Conservation (phyloP, 2,113 vertebrate genomes). For the Colius striatus region DNA sequence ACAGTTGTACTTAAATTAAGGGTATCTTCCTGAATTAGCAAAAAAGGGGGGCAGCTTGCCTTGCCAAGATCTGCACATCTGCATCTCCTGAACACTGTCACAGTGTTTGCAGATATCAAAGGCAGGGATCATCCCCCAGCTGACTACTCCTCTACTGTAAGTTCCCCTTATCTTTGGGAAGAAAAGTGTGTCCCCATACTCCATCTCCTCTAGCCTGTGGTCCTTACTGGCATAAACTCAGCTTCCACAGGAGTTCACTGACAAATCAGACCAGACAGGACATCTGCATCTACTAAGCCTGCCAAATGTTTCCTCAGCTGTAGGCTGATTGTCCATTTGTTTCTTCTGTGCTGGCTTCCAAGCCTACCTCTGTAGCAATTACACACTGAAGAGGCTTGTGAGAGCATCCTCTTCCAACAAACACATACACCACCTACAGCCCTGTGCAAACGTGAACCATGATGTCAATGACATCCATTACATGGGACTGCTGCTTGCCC, state of each 20-base stretch:
- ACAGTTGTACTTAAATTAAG: not conserved
- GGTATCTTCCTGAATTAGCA: not conserved
- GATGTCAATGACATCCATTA: not conserved
- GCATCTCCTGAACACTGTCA: not conserved
- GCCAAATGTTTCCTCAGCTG: not conserved
- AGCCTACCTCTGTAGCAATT: not conserved
- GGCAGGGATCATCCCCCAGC: too few relatives aligned
- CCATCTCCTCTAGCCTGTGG: not conserved
- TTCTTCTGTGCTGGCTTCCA: not conserved
- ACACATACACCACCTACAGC: accelerated
- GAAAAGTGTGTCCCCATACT: accelerated
- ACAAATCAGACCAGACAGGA: not conserved
- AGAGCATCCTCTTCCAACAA: not conserved
- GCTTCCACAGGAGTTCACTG: not conserved
- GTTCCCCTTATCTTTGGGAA: accelerated
- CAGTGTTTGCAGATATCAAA: not conserved
- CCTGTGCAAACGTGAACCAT: accelerated
- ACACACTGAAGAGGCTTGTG: not conserved
- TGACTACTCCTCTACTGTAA: not conserved
- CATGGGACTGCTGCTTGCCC: not conserved
- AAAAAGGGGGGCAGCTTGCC: not conserved
- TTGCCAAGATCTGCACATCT: not conserved
- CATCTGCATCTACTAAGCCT: not conserved
- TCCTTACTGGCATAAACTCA: not conserved
- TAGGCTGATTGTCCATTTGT: not conserved